phyloP scores from a whole-genome alignment of 2,113 vertebrate genomes.

The Actenoides hombroni region DNA sequence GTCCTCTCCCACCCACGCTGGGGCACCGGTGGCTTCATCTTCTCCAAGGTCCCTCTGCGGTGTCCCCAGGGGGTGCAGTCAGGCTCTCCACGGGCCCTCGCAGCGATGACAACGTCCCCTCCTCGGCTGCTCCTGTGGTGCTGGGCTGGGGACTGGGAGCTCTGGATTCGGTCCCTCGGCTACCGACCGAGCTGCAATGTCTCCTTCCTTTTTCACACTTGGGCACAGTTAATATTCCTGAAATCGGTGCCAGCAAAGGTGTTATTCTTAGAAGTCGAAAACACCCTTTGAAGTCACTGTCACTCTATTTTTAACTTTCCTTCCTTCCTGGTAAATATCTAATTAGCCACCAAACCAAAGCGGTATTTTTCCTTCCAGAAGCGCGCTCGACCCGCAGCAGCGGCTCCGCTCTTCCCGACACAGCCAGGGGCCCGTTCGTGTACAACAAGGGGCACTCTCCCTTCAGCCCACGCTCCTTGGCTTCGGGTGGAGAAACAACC shows the following conservation, averaged over 20 bases:
- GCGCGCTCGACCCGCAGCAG: background rate
- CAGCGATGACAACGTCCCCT: background rate
- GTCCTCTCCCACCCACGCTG: fast-evolving
- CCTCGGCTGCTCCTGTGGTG: background rate
- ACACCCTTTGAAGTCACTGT: constrained; percentile 53
- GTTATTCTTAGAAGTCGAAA: constrained; percentile 58
- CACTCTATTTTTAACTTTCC: constrained; percentile 35
- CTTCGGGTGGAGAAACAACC: background rate
- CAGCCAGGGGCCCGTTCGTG: background rate
- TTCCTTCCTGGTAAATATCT: constrained; percentile 53
- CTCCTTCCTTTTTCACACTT: background rate
- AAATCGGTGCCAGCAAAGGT: background rate
- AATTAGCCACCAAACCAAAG: background rate
- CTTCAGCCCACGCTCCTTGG: background rate
- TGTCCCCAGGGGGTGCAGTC: background rate
- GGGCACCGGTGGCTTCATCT: fast-evolving
- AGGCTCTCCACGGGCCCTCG: background rate
- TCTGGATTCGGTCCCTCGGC: background rate
- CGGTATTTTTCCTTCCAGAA: background rate
- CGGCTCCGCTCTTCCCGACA: background rate
- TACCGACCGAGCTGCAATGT: background rate
- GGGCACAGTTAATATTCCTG: background rate
- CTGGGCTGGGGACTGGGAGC: fast-evolving
- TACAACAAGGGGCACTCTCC: background rate
- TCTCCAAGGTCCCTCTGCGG: background rate